A percentile compares a stretch with the other conserved stretches of the same genome.
These are phyloP conservation scores for Apis florea DNA, from an alignment of 1,140 invertebrate genomes.

Conservation along the genomic window DNA sequence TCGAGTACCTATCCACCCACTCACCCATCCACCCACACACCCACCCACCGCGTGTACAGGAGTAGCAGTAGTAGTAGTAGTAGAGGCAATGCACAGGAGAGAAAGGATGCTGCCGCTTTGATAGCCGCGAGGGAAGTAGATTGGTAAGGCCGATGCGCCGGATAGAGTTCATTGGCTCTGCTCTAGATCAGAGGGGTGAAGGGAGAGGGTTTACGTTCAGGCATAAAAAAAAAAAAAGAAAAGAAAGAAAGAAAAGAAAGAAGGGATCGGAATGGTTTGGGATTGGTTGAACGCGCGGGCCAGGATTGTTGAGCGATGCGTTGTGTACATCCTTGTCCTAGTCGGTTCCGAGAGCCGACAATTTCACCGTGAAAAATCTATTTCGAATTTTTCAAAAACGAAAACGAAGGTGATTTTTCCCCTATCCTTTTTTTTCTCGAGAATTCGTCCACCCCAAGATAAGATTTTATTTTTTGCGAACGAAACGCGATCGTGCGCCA, in stretches of 20 bases:
- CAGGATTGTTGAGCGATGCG: slow-evolving; percentile 55
- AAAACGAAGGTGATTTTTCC: slow-evolving; percentile 20
- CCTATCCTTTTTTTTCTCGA: too few species aligned
- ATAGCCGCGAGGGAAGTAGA: slow-evolving; percentile 76
- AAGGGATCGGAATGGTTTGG: slow-evolving; percentile 64
- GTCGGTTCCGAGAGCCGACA: slow-evolving; percentile 41
- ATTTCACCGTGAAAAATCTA: slow-evolving; percentile 61
- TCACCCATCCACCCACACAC: slow-evolving; percentile 68
- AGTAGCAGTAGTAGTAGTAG: slow-evolving; percentile 4
- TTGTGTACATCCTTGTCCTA: background rate
- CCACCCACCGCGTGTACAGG: slow-evolving; percentile 54
- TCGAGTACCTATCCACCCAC: slow-evolving; percentile 71
- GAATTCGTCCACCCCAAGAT: too few species aligned
- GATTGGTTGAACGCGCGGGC: slow-evolving; percentile 58
- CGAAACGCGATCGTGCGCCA: too few species aligned
- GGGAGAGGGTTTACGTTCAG: slow-evolving; percentile 68
- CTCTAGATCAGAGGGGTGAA: slow-evolving; percentile 52
- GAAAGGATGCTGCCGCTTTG: slow-evolving; percentile 71
- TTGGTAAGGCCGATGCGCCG: slow-evolving; percentile 72
- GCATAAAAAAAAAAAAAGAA: slow-evolving; percentile 62
- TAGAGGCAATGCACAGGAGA: slow-evolving; percentile 45
- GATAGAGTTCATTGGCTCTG: slow-evolving; percentile 74
- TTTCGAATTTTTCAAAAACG: too few species aligned
- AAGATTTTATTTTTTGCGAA: too few species aligned
- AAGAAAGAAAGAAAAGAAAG: slow-evolving; percentile 40